A percentile compares a stretch with the other conserved stretches of the same genome.
Conservation (phyloP, 2,797 vertebrate genomes). For the Sebastes cheni region DNA sequence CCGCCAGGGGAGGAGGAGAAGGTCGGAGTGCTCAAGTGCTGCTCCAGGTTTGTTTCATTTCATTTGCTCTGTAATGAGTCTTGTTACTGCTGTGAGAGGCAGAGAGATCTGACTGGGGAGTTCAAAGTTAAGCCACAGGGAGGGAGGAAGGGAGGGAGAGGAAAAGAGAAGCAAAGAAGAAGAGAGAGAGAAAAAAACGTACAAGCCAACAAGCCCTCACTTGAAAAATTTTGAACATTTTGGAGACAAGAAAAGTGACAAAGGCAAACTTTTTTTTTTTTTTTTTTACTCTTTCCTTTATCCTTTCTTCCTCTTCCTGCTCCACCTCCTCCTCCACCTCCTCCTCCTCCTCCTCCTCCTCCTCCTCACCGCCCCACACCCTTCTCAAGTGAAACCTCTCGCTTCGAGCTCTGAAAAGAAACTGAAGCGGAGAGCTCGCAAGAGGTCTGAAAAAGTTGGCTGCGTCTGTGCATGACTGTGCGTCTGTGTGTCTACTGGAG, state of each 20-base stretch:
- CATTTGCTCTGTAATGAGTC: conserved; percentile 74
- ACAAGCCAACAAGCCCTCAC: conserved; percentile 52
- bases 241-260: conserved; percentile 32
- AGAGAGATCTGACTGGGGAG: conserved; percentile 71
- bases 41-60: conserved; percentile 74
- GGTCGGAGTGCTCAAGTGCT: conserved; percentile 64
- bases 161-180: conserved; percentile 10
- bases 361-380: conserved; percentile 46
- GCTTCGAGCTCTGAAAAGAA: conserved; percentile 58
- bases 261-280: conserved; percentile 28
- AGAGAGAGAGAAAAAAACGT: not conserved
- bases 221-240: conserved; percentile 60
- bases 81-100: conserved; percentile 68
- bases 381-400: conserved; percentile 60
- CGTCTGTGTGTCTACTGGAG: conserved; percentile 70
- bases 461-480: conserved; percentile 74
- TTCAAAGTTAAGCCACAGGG: conserved; percentile 71
- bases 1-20: conserved; percentile 48
- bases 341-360: not conserved
- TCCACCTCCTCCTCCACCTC: not conserved
- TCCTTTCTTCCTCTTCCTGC: conserved; percentile 14
- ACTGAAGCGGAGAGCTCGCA: conserved; percentile 52
- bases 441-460: conserved; percentile 74
- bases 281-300: not conserved
- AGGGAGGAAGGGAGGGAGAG: conserved; percentile 25